These are phyloP conservation scores for Strix uralensis DNA, from an alignment of 2,113 vertebrate genomes.

Conservation along the genomic window DNA sequence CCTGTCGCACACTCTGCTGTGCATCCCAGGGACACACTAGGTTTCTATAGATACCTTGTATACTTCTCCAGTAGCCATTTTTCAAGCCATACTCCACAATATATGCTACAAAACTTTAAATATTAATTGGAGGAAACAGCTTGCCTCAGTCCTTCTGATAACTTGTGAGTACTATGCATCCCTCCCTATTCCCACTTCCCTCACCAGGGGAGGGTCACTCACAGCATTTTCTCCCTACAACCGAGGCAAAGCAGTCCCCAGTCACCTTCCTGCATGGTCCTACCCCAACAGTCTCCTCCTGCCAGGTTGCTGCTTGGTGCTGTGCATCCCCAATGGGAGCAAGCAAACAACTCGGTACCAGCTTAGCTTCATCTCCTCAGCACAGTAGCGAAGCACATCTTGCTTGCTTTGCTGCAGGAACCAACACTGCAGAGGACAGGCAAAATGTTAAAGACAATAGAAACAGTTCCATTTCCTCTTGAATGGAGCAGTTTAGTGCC, in stretches of 20 bases:
- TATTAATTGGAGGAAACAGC: not conserved
- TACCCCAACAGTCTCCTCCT: not conserved
- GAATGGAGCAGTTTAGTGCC: not conserved
- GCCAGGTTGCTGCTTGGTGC: not conserved
- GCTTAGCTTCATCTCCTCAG: not conserved
- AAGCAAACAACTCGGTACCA: not conserved
- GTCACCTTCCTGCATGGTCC: rapidly evolving
- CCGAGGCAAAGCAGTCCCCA: not conserved
- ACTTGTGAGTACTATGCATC: not conserved
- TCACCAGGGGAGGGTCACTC: not conserved
- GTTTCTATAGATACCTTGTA: not conserved
- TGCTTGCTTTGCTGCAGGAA: not conserved
- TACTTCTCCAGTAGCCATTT: not conserved
- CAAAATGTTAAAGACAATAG: not conserved
- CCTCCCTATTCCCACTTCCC: rapidly evolving
- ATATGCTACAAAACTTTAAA: not conserved
- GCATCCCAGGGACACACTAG: not conserved
- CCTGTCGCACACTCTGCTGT: not conserved
- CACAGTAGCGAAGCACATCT: not conserved
- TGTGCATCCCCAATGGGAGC: not conserved
- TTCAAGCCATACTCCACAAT: not conserved
- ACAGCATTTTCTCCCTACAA: not conserved
- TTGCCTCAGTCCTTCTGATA: not conserved
- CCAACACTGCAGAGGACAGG: not conserved
- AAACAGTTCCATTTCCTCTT: not conserved